Percentiles rank a stretch among this genome's conserved stretches.
Conservation (phyloP, 2,113 vertebrate genomes). For the Vimba vimba region DNA sequence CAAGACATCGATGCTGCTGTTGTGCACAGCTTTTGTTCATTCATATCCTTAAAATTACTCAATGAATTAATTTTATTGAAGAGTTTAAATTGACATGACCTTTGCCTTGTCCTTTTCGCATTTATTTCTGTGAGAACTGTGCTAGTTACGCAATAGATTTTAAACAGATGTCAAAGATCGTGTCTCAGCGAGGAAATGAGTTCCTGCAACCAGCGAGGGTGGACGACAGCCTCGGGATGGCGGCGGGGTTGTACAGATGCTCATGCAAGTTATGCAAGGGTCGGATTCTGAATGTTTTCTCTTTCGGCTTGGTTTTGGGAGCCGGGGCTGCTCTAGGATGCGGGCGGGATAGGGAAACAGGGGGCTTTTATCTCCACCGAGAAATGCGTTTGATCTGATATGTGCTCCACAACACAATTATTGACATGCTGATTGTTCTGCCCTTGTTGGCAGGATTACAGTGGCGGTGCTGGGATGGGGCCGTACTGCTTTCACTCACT, state of each 20-base stretch:
- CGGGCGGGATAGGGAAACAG: conserved; percentile 5
- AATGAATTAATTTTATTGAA: background rate
- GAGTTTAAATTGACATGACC: background rate
- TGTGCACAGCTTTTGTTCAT: background rate
- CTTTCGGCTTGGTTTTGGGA: conserved; percentile 5
- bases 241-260: background rate
- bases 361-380: conserved; percentile 54
- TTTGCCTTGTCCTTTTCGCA: background rate
- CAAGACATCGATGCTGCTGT: conserved; percentile 18
- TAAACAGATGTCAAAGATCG: conserved; percentile 33
- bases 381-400: conserved; percentile 48
- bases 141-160: conserved; percentile 32
- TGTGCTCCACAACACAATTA: conserved; percentile 52
- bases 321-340: conserved; percentile 6
- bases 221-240: conserved; percentile 1
- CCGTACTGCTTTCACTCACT: conserved; percentile 26
- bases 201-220: background rate
- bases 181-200: conserved; percentile 37
- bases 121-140: conserved; percentile 2
- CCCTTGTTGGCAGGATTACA: conserved; percentile 38
- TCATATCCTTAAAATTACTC: conserved; percentile 24
- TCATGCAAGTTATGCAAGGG: background rate
- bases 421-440: conserved; percentile 52
- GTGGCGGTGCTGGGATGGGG: conserved; percentile 29
- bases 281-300: background rate